Base-by-base conservation (phyloP, 2,797 vertebrate species). In the Spizella passerina region DNA sequence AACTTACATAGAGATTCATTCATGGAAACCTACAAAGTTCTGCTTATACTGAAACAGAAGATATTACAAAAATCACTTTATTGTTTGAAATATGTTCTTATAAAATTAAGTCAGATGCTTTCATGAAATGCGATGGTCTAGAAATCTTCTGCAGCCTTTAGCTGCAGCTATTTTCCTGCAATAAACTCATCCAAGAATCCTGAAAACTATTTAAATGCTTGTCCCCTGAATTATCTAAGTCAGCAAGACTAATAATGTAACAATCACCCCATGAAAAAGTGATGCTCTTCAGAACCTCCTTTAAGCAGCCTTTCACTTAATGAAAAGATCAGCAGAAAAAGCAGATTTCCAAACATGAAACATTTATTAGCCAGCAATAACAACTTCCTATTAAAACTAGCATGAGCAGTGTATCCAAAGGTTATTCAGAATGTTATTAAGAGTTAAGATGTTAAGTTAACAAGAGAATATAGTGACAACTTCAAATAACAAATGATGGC, bases 241-340 rank as follows among this genome's bases (percentile, higher is more conserved):
- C 56, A 84, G 29, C 10, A 50, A 57, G 61, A 81, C 21, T 61
- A 86, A 71, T 55, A 85, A 85, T 22, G 29, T 41, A 91, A 72
- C 71, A 56, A 65, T 49, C 50, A 82, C 10, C 30, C 75, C 64
- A 34, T 34, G 29, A 82, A 93, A 92, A 93, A 50, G 3, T 17
- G 34, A 75, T 57, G 34, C 20, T 71, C 71, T 85, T 85, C 57
- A 89, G 61, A 83, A 85, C 8, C 27, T 87, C 6, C 60, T 87
- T 87, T 87, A 91, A 85, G 38, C 19, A 91, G 49, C 38, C 79
- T 80, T 88, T 81, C 44, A 59, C 52, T 66, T 87, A 68, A 88
- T 88, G 52, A 91, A 94, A 94, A 92, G 47, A 91, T 69, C 26
- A 84, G 52, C 70, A 89, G 59, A 91, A 92, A 57, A 71, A 87